These are phyloP conservation scores for Phrynosoma blainvillii DNA, from an alignment of 2,113 vertebrate genomes.

Conservation along the genomic window DNA sequence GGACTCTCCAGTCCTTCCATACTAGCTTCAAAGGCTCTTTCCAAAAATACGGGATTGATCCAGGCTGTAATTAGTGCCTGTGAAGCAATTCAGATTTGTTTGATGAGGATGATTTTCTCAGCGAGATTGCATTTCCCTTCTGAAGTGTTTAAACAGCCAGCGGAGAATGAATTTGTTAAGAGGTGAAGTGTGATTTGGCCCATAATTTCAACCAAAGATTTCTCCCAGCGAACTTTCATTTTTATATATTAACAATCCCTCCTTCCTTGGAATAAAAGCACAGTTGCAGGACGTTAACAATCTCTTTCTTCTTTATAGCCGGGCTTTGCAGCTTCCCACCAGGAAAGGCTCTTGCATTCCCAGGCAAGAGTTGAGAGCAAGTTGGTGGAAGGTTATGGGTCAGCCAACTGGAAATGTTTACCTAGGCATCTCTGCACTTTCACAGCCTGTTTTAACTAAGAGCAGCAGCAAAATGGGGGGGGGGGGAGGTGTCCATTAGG, in stretches of 20 bases:
- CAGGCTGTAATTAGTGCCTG: slow-evolving; percentile 70
- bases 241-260: too few relatives aligned
- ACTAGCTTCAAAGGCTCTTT: slow-evolving; percentile 30
- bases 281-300: too few relatives aligned
- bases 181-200: not conserved
- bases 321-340: not conserved
- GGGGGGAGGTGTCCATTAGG: too few relatives aligned
- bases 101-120: slow-evolving; percentile 64
- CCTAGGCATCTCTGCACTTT: not conserved
- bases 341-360: not conserved
- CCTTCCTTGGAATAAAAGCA: too few relatives aligned
- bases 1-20: slow-evolving; percentile 11
- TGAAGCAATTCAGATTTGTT: slow-evolving; percentile 62
- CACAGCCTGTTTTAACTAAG: not conserved
- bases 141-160: slow-evolving; percentile 38
- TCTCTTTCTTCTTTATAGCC: too few relatives aligned
- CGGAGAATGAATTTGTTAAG: accelerated
- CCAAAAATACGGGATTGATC: not conserved
- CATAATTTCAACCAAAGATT: not conserved
- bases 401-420: not conserved
- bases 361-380: not conserved
- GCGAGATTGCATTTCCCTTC: slow-evolving; percentile 40
- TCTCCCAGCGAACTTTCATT: too few relatives aligned
- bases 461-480: too few relatives aligned
- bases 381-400: not conserved